Base-by-base conservation (phyloP, 2,888 invertebrate species). In the Drosophila stalkeri region DNA sequence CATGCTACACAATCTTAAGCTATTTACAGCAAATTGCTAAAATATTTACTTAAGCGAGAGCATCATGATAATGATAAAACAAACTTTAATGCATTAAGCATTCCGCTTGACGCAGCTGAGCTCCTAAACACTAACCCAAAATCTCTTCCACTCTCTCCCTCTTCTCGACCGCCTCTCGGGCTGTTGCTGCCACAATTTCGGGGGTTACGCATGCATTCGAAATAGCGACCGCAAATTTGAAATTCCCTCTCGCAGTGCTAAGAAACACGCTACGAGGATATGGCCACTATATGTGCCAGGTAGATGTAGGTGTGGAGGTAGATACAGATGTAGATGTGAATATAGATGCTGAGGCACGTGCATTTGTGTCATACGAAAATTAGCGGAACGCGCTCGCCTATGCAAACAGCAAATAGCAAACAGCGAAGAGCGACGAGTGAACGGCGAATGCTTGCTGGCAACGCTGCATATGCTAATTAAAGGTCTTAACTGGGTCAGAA, bases 401-500 rank as follows among this genome's bases (percentile, higher is more conserved):
- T 64, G 68, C 75, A 74, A 74, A 74, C 70, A 67, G 61, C 64
- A 49, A 55, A n/a, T 11, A 14, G 20, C 12, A 1, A 20, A 20
- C 12, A n/a, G 66, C 67, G 63, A 66, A 60, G 54, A 65, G 55
- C 63, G 33, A 41, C 1, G 37, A 37, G 2, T 7, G 37, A 23
- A 23, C 41, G 6, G 14, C 44, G 33, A 55, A 60, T 18, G 75
- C 57, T 35, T 16, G 61, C 33, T 54, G 39, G 47, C 51, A 14
- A 20, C 44, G 27, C 47, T 47, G 70, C 64, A 63, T 56, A 80
- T 89, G 87, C 89, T 86, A 86, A 86, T 86, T 89, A 87, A 84
- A 77, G 87, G 74, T 68, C 46, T 44, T 67, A 86, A 89, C 88
- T 86, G 80, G 85, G 85, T 86, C 85, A 86, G 61, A 82, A 84